phyloP scores from a whole-genome alignment of 2,797 vertebrate genomes.

The Crax fasciolata region DNA sequence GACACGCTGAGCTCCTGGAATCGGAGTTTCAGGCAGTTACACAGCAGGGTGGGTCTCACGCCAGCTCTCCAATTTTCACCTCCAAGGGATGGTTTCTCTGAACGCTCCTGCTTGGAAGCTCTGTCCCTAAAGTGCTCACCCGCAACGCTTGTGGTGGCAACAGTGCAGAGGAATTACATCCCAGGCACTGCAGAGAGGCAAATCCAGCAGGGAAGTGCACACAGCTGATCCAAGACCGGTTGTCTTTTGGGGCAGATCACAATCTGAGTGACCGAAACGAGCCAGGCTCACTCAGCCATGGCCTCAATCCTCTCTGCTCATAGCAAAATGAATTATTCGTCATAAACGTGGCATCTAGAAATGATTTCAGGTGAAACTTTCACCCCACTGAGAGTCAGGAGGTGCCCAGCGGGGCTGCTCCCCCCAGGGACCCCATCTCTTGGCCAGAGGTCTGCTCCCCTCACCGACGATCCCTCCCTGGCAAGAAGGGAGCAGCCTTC shows the following conservation, averaged over 20 bases:
- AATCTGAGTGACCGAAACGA: background rate
- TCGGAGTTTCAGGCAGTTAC: slow-evolving; percentile 52
- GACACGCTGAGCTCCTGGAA: slow-evolving; percentile 43
- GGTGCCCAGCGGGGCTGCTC: background rate
- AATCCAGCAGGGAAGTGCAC: background rate
- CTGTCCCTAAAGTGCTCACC: background rate
- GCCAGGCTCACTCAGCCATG: background rate
- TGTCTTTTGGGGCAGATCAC: background rate
- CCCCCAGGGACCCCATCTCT: background rate
- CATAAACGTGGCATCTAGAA: background rate
- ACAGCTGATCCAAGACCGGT: background rate
- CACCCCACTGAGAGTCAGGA: background rate
- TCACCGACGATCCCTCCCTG: background rate
- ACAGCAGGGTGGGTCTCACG: slow-evolving; percentile 54
- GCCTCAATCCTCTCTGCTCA: background rate
- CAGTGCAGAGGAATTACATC: slow-evolving; percentile 8
- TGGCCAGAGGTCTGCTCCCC: background rate
- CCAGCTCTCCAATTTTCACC: slow-evolving; percentile 58
- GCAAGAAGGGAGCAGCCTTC: background rate
- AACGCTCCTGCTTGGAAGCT: slow-evolving; percentile 52
- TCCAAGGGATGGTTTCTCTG: slow-evolving; percentile 51
- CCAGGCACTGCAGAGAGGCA: slow-evolving; percentile 26
- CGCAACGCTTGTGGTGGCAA: background rate
- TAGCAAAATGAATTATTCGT: background rate
- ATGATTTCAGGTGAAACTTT: background rate